Evolutionary conservation across 2,888 invertebrate genomes (phyloP).

Genomic region (Luperina testacea): DNA sequence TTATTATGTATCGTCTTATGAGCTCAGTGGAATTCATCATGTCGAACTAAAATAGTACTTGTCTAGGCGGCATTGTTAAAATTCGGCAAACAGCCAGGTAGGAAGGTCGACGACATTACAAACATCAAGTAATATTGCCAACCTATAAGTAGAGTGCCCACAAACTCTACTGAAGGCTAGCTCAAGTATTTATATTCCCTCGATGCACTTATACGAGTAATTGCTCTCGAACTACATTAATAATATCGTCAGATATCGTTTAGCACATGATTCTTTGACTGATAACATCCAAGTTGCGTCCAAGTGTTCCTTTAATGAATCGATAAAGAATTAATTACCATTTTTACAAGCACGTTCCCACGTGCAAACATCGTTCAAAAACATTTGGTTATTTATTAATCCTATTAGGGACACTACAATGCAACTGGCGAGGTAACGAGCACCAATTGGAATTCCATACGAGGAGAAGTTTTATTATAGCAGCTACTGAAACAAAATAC

Average conservation of each 20-base stretch:
- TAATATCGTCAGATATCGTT: conserved; percentile 3
- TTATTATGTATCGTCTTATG: conserved; percentile 41
- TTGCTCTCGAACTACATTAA: conserved; percentile 30
- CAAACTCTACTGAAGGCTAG: conserved; percentile 46
- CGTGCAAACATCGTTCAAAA: conserved; percentile 61
- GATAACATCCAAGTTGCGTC: conserved; percentile 28
- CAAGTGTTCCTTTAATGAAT: conserved; percentile 12
- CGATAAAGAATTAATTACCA: conserved; percentile 44
- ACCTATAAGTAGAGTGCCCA: conserved; percentile 39
- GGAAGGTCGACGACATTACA: conserved; percentile 73
- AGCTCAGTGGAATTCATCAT: conserved; percentile 62
- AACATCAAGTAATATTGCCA: conserved; percentile 56
- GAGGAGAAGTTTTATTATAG: conserved; percentile 69
- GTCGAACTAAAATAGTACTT: conserved; percentile 65
- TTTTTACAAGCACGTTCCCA: conserved; percentile 55
- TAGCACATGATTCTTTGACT: conserved; percentile 22
- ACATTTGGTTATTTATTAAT: conserved; percentile 66
- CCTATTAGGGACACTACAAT: conserved; percentile 67
- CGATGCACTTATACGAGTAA: conserved; percentile 21
- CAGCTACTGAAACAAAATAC: conserved; percentile 78
- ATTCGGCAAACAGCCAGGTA: conserved; percentile 71
- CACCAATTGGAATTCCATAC: conserved; percentile 68
- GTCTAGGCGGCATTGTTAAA: conserved; percentile 67
- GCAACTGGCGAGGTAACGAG: conserved; percentile 65
- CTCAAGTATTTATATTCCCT: conserved; percentile 44